Evolutionary conservation across 2,797 vertebrate species (phyloP).

Genomic region (Poeciliopsis infans): DNA sequence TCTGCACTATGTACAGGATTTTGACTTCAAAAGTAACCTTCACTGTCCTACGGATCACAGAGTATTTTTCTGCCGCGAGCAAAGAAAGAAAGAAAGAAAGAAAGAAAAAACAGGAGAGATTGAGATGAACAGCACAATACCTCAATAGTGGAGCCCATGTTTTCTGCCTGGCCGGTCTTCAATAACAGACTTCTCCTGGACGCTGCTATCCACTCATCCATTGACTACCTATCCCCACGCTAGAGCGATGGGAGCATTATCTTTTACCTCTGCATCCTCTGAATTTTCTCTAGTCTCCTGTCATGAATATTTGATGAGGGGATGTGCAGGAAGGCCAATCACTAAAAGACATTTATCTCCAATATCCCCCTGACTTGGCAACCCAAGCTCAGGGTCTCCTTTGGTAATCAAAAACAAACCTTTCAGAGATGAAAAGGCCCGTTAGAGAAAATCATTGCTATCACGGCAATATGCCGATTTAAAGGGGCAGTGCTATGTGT

Average conservation of each 20-base stretch:
- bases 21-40: slow-evolving; percentile 20
- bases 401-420: slow-evolving; percentile 63
- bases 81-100: not conserved
- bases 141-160: slow-evolving; percentile 35
- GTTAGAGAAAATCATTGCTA: slow-evolving; percentile 38
- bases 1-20: slow-evolving; percentile 12
- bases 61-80: not conserved
- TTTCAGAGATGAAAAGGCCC: slow-evolving; percentile 45
- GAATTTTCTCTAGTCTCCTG: slow-evolving; percentile 77
- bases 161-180: slow-evolving; percentile 30
- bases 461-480: slow-evolving; percentile 27
- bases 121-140: slow-evolving; percentile 40
- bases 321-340: slow-evolving; percentile 71
- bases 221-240: slow-evolving; percentile 50
- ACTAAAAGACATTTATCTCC: slow-evolving; percentile 83
- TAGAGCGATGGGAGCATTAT: slow-evolving; percentile 72
- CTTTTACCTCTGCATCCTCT: slow-evolving; percentile 54
- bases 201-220: slow-evolving; percentile 35
- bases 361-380: slow-evolving; percentile 75
- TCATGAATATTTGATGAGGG: slow-evolving; percentile 87
- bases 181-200: slow-evolving; percentile 30
- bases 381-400: slow-evolving; percentile 32
- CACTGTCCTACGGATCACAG: slow-evolving; percentile 12
- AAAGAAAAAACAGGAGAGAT: slow-evolving; percentile 22
- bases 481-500: not conserved